Conservation (phyloP, 2,888 invertebrate genomes). For the Ichneumoninae sp. region DNA sequence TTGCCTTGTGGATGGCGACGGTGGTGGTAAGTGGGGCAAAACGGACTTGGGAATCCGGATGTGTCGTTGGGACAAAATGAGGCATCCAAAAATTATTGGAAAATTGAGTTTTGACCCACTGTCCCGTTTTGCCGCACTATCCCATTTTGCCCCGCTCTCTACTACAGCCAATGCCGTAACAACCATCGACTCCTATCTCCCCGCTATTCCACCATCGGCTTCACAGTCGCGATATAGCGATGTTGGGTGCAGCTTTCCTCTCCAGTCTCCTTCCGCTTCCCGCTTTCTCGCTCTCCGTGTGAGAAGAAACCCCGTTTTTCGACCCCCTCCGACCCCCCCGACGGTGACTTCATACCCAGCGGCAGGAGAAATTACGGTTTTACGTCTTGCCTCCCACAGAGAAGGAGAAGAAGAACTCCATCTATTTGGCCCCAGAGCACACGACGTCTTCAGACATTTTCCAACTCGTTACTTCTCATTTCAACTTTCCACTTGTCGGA, state of each 20-base stretch:
- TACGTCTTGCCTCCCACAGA: slow-evolving; percentile 33
- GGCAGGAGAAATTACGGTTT: slow-evolving; percentile 64
- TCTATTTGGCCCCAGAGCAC: background rate
- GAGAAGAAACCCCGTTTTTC: slow-evolving; percentile 59
- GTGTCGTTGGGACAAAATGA: no score
- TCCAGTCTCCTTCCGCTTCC: background rate
- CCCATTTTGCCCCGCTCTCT: no score
- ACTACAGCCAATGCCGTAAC: slow-evolving; percentile 10
- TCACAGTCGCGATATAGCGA: background rate
- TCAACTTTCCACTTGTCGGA: slow-evolving; percentile 52
- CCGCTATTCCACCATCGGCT: slow-evolving; percentile 22
- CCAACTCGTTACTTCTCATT: slow-evolving; percentile 69
- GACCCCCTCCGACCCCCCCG: slow-evolving; percentile 26
- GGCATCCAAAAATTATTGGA: no score
- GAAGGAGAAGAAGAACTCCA: slow-evolving; percentile 3
- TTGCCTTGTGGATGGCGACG: background rate
- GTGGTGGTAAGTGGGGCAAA: no score
- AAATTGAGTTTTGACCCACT: no score
- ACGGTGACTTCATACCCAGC: slow-evolving; percentile 12
- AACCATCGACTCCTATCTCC: slow-evolving; percentile 18
- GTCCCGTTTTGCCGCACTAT: no score
- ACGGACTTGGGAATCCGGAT: no score
- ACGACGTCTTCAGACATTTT: slow-evolving; percentile 68
- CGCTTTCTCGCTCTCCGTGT: slow-evolving; percentile 7
- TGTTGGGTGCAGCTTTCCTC: background rate